These are phyloP conservation scores for Drosophila pegasa DNA, from an alignment of 2,888 invertebrate genomes.

Conservation along the genomic window DNA sequence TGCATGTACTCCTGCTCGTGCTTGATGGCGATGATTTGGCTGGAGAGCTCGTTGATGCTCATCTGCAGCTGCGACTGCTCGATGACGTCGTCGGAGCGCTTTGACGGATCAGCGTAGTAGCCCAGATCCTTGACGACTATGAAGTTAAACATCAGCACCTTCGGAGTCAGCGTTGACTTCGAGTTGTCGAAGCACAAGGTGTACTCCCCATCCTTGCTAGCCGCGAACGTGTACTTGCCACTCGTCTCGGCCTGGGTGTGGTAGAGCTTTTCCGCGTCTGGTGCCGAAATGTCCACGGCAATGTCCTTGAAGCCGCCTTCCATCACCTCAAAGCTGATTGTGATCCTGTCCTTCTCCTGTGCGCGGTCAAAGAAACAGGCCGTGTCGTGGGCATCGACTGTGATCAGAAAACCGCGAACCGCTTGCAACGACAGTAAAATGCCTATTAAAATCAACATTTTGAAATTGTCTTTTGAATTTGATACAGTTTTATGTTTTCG, in stretches of 20 bases:
- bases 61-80: constrained; percentile 56
- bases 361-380: constrained; percentile 64
- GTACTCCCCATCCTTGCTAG: constrained; percentile 36
- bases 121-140: constrained; percentile 36
- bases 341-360: constrained; percentile 44
- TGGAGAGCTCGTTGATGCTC: constrained; percentile 48
- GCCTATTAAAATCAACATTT: constrained; percentile 4
- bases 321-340: constrained; percentile 67
- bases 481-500: too few relatives aligned
- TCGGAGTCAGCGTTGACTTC: constrained; percentile 62
- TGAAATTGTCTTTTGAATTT: constrained; percentile 3
- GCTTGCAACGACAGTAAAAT: not conserved
- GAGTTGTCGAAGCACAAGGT: constrained; percentile 63
- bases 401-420: constrained; percentile 48
- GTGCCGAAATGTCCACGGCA: constrained; percentile 47
- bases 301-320: constrained; percentile 70
- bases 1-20: constrained; percentile 74
- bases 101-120: constrained; percentile 35
- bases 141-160: constrained; percentile 68
- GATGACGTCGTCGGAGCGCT: constrained; percentile 55
- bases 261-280: constrained; percentile 28
- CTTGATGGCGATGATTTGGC: constrained; percentile 38
- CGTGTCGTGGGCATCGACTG: constrained; percentile 66
- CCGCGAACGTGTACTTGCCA: constrained; percentile 64
- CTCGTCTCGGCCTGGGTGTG: constrained; percentile 39